These are phyloP conservation scores for Athalia rosae DNA, from an alignment of 2,888 invertebrate genomes.

Conservation along the genomic window DNA sequence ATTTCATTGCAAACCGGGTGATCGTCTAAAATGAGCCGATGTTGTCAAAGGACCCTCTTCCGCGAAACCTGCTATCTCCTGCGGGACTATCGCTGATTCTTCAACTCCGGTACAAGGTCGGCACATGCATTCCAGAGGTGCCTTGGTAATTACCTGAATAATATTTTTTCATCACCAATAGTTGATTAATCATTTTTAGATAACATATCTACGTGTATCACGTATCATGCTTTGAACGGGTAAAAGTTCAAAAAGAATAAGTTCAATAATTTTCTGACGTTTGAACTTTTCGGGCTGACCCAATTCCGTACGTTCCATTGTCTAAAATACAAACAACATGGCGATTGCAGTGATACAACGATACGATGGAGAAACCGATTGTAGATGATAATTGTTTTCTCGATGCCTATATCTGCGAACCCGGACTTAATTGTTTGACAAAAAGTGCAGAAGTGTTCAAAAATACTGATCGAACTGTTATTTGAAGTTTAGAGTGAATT, in stretches of 20 bases:
- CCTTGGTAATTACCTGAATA: constrained; percentile 89
- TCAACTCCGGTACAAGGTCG: constrained; percentile 93
- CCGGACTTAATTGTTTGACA: neutral
- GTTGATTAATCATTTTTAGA: no score
- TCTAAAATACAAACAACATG: constrained; percentile 62
- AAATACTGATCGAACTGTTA: constrained; percentile 3
- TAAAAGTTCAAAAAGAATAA: constrained; percentile 17
- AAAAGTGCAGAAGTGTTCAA: constrained; percentile 2
- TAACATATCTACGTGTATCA: no score
- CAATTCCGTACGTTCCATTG: constrained; percentile 36
- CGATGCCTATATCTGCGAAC: constrained; percentile 10
- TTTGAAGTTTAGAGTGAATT: neutral
- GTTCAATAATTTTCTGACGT: constrained; percentile 25
- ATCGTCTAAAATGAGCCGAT: constrained; percentile 87
- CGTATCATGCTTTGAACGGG: no score
- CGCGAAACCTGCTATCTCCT: constrained; percentile 91
- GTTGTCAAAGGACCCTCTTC: constrained; percentile 84
- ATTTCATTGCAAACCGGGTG: constrained; percentile 68
- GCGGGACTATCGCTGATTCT: constrained; percentile 90
- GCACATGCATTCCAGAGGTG: constrained; percentile 95
- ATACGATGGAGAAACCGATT: neutral
- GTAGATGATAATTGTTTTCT: constrained; percentile 17
- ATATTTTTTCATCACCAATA: constrained; percentile 24
- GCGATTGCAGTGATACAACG: constrained; percentile 51
- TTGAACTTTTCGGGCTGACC: constrained; percentile 36